Percentiles rank a stretch among this genome's conserved stretches.
These are phyloP conservation scores for Crematogaster levior DNA, from an alignment of 2,888 invertebrate genomes.

Conservation along the genomic window DNA sequence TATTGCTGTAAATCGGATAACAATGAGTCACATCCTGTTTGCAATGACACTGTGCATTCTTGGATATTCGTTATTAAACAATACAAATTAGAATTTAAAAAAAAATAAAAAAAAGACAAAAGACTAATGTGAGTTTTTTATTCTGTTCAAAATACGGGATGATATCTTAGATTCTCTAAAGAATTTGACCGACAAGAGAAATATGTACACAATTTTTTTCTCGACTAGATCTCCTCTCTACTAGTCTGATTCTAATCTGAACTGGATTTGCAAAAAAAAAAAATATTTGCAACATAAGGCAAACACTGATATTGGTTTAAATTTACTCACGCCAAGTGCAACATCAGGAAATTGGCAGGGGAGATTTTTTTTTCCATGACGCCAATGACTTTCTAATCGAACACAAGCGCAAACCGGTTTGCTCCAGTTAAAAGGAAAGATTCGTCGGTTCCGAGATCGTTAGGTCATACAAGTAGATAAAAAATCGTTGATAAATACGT, in stretches of 20 bases:
- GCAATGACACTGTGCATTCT: no score
- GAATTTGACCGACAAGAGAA: not conserved
- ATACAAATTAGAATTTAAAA: no score
- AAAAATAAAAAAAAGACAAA: not conserved
- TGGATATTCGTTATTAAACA: not conserved
- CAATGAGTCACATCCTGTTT: not conserved
- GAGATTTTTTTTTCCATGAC: not conserved
- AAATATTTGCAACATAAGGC: not conserved
- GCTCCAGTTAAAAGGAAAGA: conserved; percentile 52
- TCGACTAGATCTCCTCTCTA: not conserved
- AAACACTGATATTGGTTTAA: not conserved
- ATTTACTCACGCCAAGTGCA: not conserved
- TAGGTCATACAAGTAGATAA: conserved; percentile 48
- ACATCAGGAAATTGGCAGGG: not conserved
- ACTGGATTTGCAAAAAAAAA: not conserved
- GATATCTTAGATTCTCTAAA: no score
- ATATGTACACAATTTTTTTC: not conserved
- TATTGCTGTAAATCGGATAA: not conserved
- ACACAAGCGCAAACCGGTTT: conserved; percentile 39
- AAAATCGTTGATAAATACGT: conserved; percentile 47
- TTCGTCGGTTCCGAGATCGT: conserved; percentile 39
- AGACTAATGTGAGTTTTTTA: not conserved
- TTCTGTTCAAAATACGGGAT: not conserved
- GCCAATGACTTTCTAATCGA: conserved; percentile 11
- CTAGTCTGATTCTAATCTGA: not conserved